Evolutionary conservation across 2,888 invertebrate species (phyloP), one percentile per base, ranked within the genome.

Genomic region (Gymnosoma rotundatum): DNA sequence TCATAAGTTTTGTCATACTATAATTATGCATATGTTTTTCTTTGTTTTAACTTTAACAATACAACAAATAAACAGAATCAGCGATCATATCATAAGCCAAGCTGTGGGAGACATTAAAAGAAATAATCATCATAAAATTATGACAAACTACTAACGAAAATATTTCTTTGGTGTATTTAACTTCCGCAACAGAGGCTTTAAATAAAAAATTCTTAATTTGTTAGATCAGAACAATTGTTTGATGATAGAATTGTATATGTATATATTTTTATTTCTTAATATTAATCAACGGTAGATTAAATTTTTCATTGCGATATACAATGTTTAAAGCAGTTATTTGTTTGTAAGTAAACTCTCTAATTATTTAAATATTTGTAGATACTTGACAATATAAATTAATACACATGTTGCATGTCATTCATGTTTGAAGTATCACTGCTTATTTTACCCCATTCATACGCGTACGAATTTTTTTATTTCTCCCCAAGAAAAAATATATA

Each of bases 1-100:
- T 80, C 80, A 74, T 74, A 80, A 80, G 73, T 80, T 80, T 67
- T 80, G 73, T 80, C 80, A 74, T 80, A 63, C 67, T 52, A 74
- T 74, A 80, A 80, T 80, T 74, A 80, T 74, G 45, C 61, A 6
- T 32, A 16, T 61, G 25, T 45, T 64, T 36, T 64, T 67, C 1
- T 25, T 9, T 16, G 14, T 18, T n/a, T 10, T n/a, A 32, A 32
- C n/a, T 2, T n/a, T 48, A 54, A 10, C 36, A 64, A 8, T 21
- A 69, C 1, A 61, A 54, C 16, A 25, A 63, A 14, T 16, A 5
- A 70, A 25, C 12, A 36, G 20, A 45, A 69, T 67, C 36, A 25
- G 36, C 1, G 32, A 66, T 74, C 32, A 36, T 18, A 61, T 45
- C 60, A 32, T 20, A n/a, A 74, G 36, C 16, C 8, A 80, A 74